Conservation (phyloP, 2,113 vertebrate species). For the Mormyrus iriodes region DNA sequence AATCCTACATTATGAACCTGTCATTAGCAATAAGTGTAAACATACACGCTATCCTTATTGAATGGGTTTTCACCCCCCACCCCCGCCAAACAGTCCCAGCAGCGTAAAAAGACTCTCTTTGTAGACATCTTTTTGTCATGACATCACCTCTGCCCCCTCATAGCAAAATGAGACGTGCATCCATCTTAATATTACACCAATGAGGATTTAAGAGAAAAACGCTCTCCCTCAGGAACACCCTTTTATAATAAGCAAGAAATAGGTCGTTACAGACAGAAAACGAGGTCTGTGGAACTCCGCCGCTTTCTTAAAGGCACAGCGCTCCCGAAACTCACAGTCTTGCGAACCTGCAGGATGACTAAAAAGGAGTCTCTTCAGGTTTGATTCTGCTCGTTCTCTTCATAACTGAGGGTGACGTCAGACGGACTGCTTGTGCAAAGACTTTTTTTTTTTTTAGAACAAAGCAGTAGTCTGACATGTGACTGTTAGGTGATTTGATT, state of each 20-base stretch:
- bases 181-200: neutral
- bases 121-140: neutral
- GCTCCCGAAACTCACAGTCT: neutral
- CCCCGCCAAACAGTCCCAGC: neutral
- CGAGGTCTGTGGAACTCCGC: conserved; percentile 17
- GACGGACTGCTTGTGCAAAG: neutral
- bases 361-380: neutral
- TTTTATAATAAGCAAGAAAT: conserved; percentile 29
- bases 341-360: neutral
- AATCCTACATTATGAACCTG: neutral
- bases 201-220: conserved; percentile 2
- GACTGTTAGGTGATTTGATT: neutral
- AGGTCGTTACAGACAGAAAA: conserved; percentile 28
- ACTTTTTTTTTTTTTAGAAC: neutral
- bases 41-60: conserved; percentile 10
- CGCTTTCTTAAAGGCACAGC: conserved; percentile 13
- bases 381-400: neutral
- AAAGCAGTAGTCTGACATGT: neutral
- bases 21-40: neutral
- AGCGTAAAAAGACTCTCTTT: neutral
- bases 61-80: neutral
- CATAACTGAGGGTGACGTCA: neutral
- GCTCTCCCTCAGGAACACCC: neutral
- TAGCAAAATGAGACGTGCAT: neutral
- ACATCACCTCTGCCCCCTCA: neutral